Base-by-base conservation (phyloP, 2,113 vertebrate species). In the Cynoglossus semilaevis region DNA sequence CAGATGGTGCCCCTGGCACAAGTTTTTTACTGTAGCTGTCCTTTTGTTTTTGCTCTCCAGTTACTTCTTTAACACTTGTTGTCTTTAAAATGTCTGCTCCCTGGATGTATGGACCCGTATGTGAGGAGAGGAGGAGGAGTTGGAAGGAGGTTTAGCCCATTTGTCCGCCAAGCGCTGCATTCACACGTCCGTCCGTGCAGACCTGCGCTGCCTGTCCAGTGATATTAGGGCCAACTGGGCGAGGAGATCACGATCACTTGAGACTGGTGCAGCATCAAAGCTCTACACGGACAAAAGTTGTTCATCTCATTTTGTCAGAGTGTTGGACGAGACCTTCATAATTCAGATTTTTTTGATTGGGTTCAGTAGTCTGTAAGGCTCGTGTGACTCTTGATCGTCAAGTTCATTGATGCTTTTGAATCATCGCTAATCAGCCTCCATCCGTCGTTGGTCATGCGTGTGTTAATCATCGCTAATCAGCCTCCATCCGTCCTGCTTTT, bases 1-100 rank as follows among this genome's bases (percentile, higher is more conserved):
- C 80, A 86, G 82, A 87, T 86, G 85, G 83, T 50, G 79, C 82
- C 74, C 6, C 73, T 83, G 82, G 80, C 80, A 81, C 59, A 50
- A 48, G 67, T 15, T 58, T 67, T 60, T 51, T 72, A 58, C 17
- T 57, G 62, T 67, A 44, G 58, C 61, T 62, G 75, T 77, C 59
- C 58, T 58, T 79, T 84, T 86, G 79, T 84, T 58, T 63, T 56
- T 16, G 40, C 63, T 70, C 51, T 65, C 46, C 61, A 52, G 60
- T 79, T 46, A 70, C 75, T 59, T 69, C 61, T 72, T 80, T 76
- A 45, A 1, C 22, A 17, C 66, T 50, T 13, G 29, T 37, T 44
- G 53, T 71, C 65, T 71, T 74, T 67, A 61, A 76, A 72, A 45
- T 44, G 59, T 87, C 54, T 62, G 41, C 46, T 18, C 47, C 56